Base-by-base conservation (phyloP, 92 coral and sea anemone genomes). In the Bergia sp. region DNA sequence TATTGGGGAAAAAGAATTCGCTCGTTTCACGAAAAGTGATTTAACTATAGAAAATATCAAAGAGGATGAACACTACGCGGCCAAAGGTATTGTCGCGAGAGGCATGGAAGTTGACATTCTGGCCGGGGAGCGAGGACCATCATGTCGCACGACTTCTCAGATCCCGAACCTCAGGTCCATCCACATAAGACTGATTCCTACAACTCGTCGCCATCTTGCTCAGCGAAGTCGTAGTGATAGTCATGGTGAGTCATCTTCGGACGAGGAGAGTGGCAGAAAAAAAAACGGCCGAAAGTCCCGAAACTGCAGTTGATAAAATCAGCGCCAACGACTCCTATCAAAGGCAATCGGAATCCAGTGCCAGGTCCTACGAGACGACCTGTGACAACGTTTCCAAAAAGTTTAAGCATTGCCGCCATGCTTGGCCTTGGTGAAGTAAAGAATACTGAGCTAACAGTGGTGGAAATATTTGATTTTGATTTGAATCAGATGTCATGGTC, bases 321-420 rank as follows among this genome's bases (percentile, higher is more conserved):
- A 16, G 21, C 21, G 1, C 73, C 53, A 47, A 47, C 53, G 53
- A 47, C 53, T 47, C 53, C 73, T 65, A 20, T 65, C 73, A 65
- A 65, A 65, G 73, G 85, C 85, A 43, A 53, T 38, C 20, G 21
- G 12, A 65, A 16, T n/a, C 73, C 73, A 65, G n/a, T 65, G 73
- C 73, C 73, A 65, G 0, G 73, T 65, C n/a, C 79, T 67, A 36
- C 74, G n/a, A 67, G 74, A n/a, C 37, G 37, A 67, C 74, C 82
- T 79, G 82, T 16, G 39, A 41, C 78, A 37, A 45, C 15, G 41
- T 82, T 80, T 47, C 95, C 91, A 3, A 83, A 82, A 41, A 88
- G 96, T 66, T 50, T 89, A 50, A 90, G 93, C 44, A 79, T 94
- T 11, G 74, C 92, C 9, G 89, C 86, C 50, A 90, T 89, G 94